A percentile compares a stretch with the other conserved stretches of the same genome.
Evolutionary conservation across 2,797 vertebrate genomes (phyloP).

Genomic region (Clangula hyemalis): DNA sequence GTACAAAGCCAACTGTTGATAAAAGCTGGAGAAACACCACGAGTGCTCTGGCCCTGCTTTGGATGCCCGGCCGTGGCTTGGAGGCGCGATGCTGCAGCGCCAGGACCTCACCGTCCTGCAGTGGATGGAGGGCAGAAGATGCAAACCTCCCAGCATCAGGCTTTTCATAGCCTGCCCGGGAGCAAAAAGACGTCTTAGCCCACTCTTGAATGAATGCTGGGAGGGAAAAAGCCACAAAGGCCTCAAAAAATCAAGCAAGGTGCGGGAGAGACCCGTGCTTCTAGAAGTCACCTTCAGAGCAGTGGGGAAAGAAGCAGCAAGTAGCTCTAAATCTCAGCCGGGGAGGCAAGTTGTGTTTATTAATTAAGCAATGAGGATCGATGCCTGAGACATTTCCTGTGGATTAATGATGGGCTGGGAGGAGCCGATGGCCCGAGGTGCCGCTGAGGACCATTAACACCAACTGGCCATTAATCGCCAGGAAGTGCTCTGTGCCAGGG

Average conservation of each 20-base stretch:
- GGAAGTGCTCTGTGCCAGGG: constrained; percentile 71
- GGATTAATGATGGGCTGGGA: constrained; percentile 73
- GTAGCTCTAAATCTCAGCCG: constrained; percentile 50
- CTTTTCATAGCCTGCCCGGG: background rate
- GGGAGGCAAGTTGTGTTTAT: constrained; percentile 70
- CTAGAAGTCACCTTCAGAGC: constrained; percentile 67
- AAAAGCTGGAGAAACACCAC: background rate
- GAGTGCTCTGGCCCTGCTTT: background rate
- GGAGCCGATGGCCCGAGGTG: constrained; percentile 70
- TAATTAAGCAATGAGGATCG: constrained; percentile 75
- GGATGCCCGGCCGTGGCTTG: background rate
- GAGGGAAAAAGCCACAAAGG: background rate
- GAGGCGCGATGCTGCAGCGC: too few species aligned
- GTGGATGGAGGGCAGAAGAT: too few species aligned
- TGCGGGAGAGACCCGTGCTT: background rate
- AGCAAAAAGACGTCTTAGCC: background rate
- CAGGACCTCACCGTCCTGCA: too few species aligned
- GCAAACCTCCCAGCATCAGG: background rate
- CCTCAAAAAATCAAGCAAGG: background rate
- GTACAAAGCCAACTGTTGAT: constrained; percentile 36
- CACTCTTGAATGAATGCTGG: constrained; percentile 4
- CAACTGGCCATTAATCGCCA: constrained; percentile 71
- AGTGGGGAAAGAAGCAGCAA: constrained; percentile 1
- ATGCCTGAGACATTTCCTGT: constrained; percentile 69
- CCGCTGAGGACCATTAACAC: constrained; percentile 72